Conservation (phyloP, 2,797 vertebrate species). For the Melanogrammus aeglefinus region DNA sequence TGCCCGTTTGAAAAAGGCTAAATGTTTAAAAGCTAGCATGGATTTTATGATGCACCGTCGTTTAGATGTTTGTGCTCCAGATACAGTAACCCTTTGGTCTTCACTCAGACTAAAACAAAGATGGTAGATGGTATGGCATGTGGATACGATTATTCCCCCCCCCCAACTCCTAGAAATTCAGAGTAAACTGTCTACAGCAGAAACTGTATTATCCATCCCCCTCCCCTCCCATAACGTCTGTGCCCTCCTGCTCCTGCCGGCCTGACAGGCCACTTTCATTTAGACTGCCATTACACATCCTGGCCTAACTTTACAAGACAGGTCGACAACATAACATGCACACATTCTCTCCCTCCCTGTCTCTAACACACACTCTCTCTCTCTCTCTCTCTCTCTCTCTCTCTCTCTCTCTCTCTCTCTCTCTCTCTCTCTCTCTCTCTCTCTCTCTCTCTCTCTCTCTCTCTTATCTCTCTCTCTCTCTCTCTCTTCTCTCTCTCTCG, state of each 20-base stretch:
- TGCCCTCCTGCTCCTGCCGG: slow-evolving; percentile 50
- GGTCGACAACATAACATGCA: slow-evolving; percentile 68
- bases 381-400: not conserved
- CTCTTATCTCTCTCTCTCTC: too few species aligned
- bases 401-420: not conserved
- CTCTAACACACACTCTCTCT: too few species aligned
- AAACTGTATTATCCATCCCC: slow-evolving; percentile 40
- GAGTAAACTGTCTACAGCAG: slow-evolving; percentile 42
- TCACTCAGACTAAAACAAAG: slow-evolving; percentile 69
- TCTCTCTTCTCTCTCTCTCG: too few species aligned
- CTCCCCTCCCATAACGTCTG: slow-evolving; percentile 48
- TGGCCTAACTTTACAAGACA: slow-evolving; percentile 71
- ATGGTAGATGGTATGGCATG: slow-evolving; percentile 65
- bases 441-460: not conserved
- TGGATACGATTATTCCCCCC: slow-evolving; percentile 8
- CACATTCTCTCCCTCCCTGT: slow-evolving; percentile 36
- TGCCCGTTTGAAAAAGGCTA: slow-evolving; percentile 14
- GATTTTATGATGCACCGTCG: slow-evolving; percentile 2
- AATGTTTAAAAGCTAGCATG: not conserved
- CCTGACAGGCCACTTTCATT: slow-evolving; percentile 74
- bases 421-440: not conserved
- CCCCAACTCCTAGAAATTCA: slow-evolving; percentile 22
- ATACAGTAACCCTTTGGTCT: slow-evolving; percentile 30
- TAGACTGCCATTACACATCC: slow-evolving; percentile 71
- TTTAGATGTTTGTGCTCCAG: slow-evolving; percentile 38